Conservation (phyloP, 1,140 invertebrate genomes). For the Ostrea edulis region DNA sequence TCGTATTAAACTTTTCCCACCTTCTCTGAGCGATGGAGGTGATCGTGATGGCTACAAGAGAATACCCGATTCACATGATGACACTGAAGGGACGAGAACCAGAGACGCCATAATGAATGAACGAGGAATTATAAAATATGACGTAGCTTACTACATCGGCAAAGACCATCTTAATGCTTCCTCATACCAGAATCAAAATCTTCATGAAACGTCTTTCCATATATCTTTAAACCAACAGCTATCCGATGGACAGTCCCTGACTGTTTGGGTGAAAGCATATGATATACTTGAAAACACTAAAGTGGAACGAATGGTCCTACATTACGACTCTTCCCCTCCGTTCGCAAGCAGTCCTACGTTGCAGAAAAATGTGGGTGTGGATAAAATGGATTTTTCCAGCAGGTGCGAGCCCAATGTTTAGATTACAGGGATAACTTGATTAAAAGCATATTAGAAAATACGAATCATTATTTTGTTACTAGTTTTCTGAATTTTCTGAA, state of each 20-base stretch:
- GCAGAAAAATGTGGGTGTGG: neutral
- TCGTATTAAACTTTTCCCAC: slow-evolving; percentile 44
- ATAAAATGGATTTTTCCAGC: slow-evolving; percentile 19
- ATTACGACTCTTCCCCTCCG: slow-evolving; percentile 30
- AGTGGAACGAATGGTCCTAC: neutral
- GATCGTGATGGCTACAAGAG: slow-evolving; percentile 44
- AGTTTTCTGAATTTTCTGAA: neutral
- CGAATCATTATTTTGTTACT: neutral
- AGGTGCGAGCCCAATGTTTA: too few species aligned
- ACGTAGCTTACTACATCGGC: neutral
- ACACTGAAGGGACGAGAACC: slow-evolving; percentile 51
- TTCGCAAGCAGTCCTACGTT: neutral
- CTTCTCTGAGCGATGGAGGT: slow-evolving; percentile 40
- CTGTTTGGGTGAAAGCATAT: slow-evolving; percentile 52
- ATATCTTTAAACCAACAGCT: neutral
- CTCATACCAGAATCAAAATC: neutral
- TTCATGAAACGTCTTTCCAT: neutral
- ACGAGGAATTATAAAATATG: slow-evolving; percentile 55
- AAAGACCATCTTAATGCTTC: neutral
- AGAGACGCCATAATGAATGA: slow-evolving; percentile 48
- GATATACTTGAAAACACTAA: slow-evolving; percentile 49
- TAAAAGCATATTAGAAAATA: too few species aligned
- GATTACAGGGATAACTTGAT: too few species aligned
- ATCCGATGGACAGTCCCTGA: slow-evolving; percentile 30
- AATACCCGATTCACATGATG: slow-evolving; percentile 25